Percentiles rank a stretch among this genome's conserved stretches.
Evolutionary conservation across 1,140 invertebrate species (phyloP).

Genomic region (Brachionus rotundiformis): DNA sequence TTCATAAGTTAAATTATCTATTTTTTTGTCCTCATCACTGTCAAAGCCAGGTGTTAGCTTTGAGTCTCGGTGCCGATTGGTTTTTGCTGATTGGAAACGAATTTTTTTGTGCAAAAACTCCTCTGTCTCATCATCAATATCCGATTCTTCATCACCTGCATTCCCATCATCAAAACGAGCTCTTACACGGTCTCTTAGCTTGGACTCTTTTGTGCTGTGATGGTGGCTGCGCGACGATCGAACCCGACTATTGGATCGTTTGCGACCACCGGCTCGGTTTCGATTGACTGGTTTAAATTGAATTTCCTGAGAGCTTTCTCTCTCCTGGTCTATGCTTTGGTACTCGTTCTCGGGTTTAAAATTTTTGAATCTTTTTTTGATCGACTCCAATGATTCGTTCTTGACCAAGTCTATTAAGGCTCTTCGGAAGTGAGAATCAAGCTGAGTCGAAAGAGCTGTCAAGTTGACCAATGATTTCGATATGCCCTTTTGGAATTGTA

Average conservation of each 20-base stretch:
- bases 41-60: conserved; percentile 8
- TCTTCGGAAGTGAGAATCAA: neutral
- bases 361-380: conserved; percentile 23
- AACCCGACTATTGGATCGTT: neutral
- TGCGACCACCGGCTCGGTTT: neutral
- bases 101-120: conserved; percentile 29
- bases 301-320: neutral
- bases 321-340: neutral
- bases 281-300: neutral
- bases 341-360: conserved; percentile 27
- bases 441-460: neutral
- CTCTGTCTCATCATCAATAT: conserved; percentile 8
- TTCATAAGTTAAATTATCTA: conserved; percentile 5
- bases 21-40: neutral
- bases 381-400: conserved; percentile 25
- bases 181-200: conserved; percentile 1
- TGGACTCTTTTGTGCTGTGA: neutral
- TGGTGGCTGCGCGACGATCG: neutral
- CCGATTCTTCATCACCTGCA: neutral
- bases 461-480: conserved; percentile 7
- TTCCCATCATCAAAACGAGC: neutral
- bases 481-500: neutral
- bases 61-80: neutral
- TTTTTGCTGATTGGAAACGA: conserved; percentile 10
- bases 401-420: conserved; percentile 8